Evolutionary conservation across 2,888 invertebrate genomes (phyloP).

Genomic region (Antitype chi): DNA sequence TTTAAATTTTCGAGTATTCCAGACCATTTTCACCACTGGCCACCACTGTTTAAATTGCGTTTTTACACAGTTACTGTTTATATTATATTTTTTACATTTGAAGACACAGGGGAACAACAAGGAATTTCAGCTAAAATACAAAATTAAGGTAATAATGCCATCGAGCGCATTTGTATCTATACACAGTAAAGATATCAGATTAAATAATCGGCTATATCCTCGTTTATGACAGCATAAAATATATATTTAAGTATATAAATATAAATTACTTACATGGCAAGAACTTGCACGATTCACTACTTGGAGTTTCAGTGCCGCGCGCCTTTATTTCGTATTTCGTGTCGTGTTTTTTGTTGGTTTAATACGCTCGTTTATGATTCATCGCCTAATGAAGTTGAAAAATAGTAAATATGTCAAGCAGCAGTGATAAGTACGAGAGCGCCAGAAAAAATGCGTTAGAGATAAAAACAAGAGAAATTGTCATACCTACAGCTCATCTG

Average conservation of each 20-base stretch:
- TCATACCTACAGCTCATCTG: too few relatives aligned
- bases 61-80: not conserved
- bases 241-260: too few relatives aligned
- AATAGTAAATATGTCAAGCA: not conserved
- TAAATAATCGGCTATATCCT: not conserved
- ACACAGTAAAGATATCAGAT: not conserved
- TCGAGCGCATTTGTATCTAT: not conserved
- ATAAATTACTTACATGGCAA: not conserved
- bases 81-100: not conserved
- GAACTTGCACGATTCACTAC: not conserved
- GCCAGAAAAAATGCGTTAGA: not conserved
- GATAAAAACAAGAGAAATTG: not conserved
- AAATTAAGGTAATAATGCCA: not conserved
- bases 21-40: not conserved
- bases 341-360: not conserved
- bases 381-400: not conserved
- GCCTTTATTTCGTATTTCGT: not conserved
- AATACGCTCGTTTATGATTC: not conserved
- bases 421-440: not conserved
- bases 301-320: not conserved
- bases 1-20: not conserved
- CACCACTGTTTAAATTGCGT: not conserved
- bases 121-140: not conserved
- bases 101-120: not conserved
- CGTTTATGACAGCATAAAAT: not conserved